Evolutionary conservation across 2,888 invertebrate genomes (phyloP), one percentile per base, ranked within the genome.

Genomic region (Acleris literana): DNA sequence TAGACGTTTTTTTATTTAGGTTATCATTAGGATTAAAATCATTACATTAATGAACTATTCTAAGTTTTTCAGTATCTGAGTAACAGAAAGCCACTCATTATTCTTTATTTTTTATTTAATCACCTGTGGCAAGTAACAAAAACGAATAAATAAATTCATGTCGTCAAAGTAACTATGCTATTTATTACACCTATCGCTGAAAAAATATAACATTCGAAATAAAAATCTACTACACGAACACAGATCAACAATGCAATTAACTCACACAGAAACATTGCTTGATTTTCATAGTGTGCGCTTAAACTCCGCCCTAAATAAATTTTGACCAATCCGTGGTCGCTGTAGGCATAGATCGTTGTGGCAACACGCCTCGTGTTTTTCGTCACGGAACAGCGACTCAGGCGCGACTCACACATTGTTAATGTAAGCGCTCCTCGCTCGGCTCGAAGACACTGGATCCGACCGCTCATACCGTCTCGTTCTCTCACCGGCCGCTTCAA

Each of bases 351-450:
- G 92, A 92, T 92, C 92, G 90, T 80, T 78, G 82, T 86, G 84
- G 86, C 86, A 88, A 85, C 90, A 92, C 92, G 92, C 92, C 92
- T 92, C 86, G 80, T 85, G 84, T 87, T 90, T 87, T 90, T 90
- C 89, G 91, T 90, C 88, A 92, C 87, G 90, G 88, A 88, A 86
- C 87, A 81, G 79, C 92, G 87, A 92, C 92, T 92, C 92, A 85
- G 90, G 92, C 92, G 92, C 92, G 91, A 91, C 92, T 90, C 92
- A 90, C 92, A 92, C 92, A 90, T 89, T 87, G 90, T 91, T 87
- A 88, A 87, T 82, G 79, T 83, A 82, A 88, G 82, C 87, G 86
- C 84, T 88, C 85, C 76, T 87, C 85, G 82, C 84, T 87, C 33
- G 39, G 39, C 39, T 85, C 84, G 85, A 90, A 90, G 90, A 90